Conservation (phyloP, 2,888 invertebrate genomes). For the Hemaris fuciformis region DNA sequence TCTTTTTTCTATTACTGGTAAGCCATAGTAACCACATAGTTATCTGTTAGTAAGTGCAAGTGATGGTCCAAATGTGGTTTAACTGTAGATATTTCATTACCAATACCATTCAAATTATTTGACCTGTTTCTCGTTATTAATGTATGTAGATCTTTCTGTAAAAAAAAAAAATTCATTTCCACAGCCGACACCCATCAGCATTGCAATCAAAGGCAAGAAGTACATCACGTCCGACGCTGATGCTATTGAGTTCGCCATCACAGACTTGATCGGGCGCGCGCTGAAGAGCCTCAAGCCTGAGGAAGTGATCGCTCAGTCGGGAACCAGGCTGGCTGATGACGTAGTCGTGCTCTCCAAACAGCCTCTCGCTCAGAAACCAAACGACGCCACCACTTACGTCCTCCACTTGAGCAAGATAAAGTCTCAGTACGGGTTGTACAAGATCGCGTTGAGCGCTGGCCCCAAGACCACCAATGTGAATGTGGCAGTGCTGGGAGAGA, state of each 20-base stretch:
- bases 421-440: conserved; percentile 92
- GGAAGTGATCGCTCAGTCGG: conserved; percentile 88
- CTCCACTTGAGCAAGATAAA: conserved; percentile 89
- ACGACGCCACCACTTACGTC: conserved; percentile 86
- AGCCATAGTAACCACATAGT: too few species aligned
- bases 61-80: too few species aligned
- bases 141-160: too few species aligned
- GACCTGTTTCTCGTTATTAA: too few species aligned
- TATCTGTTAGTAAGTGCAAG: too few species aligned
- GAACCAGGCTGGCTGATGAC: conserved; percentile 87
- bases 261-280: conserved; percentile 88
- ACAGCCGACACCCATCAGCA: conserved; percentile 91
- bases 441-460: conserved; percentile 88
- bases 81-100: too few species aligned
- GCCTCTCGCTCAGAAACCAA: conserved; percentile 74
- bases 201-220: conserved; percentile 89
- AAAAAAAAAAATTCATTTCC: background rate
- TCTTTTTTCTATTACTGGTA: too few species aligned
- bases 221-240: conserved; percentile 89
- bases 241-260: conserved; percentile 86
- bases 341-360: conserved; percentile 87
- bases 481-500: conserved; percentile 88
- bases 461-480: conserved; percentile 81
- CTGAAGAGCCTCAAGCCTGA: conserved; percentile 83
- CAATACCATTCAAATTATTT: too few species aligned